Percentiles rank a stretch among this genome's conserved stretches.
phyloP scores from a whole-genome alignment of 2,113 vertebrate species.

The Cnemophilus loriae region DNA sequence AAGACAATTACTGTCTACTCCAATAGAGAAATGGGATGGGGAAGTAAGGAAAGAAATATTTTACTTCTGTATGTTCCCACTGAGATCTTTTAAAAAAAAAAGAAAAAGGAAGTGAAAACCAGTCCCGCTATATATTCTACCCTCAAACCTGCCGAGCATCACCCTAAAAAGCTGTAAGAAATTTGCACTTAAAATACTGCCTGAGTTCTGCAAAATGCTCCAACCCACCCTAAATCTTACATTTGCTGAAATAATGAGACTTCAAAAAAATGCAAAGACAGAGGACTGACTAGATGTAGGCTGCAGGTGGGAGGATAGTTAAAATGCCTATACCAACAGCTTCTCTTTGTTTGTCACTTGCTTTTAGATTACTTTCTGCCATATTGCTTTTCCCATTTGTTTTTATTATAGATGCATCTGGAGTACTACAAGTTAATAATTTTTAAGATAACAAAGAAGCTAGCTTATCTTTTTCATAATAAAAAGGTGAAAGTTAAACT shows the following conservation, averaged over 20 bases:
- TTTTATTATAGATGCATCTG: background rate
- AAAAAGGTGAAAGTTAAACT: background rate
- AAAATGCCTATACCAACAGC: background rate
- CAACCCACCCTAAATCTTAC: background rate
- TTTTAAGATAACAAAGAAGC: constrained; percentile 3
- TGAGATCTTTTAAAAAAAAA: background rate
- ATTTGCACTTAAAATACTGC: background rate
- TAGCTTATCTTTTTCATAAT: background rate
- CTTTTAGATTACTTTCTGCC: background rate
- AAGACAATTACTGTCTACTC: background rate
- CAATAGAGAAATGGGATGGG: background rate
- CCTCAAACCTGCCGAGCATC: background rate
- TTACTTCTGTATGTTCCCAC: background rate
- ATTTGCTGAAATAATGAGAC: background rate
- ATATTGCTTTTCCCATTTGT: background rate
- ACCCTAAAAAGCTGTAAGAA: background rate
- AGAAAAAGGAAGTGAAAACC: background rate
- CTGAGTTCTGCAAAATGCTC: background rate
- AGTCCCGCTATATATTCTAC: background rate
- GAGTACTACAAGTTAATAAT: background rate
- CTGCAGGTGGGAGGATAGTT: background rate
- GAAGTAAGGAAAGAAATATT: background rate
- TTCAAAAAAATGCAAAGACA: background rate
- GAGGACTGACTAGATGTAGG: background rate
- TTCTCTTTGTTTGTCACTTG: background rate